phyloP scores from a whole-genome alignment of 2,888 invertebrate species.

The Platycnemis pennipes region DNA sequence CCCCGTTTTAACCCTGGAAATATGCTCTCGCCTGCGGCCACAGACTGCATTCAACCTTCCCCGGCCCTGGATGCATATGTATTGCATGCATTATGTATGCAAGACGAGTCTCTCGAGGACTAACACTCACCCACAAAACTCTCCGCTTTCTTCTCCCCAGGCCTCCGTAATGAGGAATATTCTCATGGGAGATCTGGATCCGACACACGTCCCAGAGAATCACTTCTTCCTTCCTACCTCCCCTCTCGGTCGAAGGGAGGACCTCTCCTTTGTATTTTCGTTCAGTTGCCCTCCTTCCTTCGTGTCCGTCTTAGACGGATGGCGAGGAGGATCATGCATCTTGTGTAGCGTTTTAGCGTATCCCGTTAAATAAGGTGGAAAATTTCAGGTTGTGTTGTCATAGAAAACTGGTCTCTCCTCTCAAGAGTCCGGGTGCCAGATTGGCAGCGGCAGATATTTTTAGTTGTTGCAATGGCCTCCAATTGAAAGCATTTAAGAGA shows the following conservation, averaged over 20 bases:
- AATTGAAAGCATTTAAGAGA: no score
- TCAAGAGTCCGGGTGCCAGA: no score
- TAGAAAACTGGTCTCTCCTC: no score
- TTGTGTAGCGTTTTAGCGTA: no score
- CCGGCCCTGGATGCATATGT: background rate
- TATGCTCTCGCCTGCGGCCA: background rate
- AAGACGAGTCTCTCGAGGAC: background rate
- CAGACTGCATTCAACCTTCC: background rate
- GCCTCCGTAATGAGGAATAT: background rate
- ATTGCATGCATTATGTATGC: background rate
- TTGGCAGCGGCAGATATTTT: no score
- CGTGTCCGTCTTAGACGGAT: no score
- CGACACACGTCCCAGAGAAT: background rate
- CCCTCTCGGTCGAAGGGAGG: background rate
- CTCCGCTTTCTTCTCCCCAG: background rate
- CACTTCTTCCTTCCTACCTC: background rate
- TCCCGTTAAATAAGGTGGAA: no score
- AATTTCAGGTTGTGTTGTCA: no score
- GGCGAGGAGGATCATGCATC: no score
- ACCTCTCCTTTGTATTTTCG: no score
- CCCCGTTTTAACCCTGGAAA: background rate
- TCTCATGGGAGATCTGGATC: background rate
- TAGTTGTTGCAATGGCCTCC: no score
- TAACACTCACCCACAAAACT: background rate
- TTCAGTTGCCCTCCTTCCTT: no score